Percentiles rank a stretch among this genome's conserved stretches.
phyloP scores from a whole-genome alignment of 2,113 vertebrate genomes.

The Mesitornis unicolor region DNA sequence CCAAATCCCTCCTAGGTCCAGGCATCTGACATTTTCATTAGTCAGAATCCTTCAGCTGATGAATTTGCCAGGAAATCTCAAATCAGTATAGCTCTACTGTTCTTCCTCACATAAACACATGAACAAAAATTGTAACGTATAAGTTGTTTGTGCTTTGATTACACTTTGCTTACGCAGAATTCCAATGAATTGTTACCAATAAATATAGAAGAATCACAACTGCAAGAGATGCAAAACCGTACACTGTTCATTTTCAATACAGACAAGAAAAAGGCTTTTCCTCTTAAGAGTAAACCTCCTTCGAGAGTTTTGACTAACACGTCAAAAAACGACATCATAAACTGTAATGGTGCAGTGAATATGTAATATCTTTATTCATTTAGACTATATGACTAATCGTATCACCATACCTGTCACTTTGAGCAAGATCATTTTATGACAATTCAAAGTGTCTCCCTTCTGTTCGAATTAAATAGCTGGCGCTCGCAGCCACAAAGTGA shows the following conservation, averaged over 20 bases:
- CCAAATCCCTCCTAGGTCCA: slow-evolving; percentile 1
- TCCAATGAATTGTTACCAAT: not conserved
- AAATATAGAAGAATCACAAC: not conserved
- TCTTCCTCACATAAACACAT: not conserved
- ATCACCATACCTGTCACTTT: not conserved
- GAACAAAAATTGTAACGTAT: not conserved
- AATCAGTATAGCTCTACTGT: not conserved
- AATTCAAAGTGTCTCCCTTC: not conserved
- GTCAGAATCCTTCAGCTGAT: not conserved
- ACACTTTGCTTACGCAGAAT: not conserved
- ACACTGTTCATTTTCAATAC: not conserved
- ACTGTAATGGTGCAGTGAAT: not conserved
- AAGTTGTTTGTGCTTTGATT: not conserved
- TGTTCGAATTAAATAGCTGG: not conserved
- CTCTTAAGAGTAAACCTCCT: not conserved
- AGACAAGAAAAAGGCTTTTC: not conserved
- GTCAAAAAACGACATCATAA: not conserved
- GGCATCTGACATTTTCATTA: slow-evolving; percentile 12
- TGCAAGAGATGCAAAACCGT: not conserved
- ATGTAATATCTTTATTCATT: not conserved
- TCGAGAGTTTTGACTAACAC: not conserved
- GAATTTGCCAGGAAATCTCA: slow-evolving; percentile 21
- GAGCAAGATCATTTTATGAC: not conserved
- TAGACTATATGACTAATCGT: not conserved
- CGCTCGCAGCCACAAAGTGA: not conserved